A percentile compares a stretch with the other conserved stretches of the same genome.
These are phyloP conservation scores for Haplochromis burtoni DNA, from an alignment of 2,113 vertebrate species.

Conservation along the genomic window DNA sequence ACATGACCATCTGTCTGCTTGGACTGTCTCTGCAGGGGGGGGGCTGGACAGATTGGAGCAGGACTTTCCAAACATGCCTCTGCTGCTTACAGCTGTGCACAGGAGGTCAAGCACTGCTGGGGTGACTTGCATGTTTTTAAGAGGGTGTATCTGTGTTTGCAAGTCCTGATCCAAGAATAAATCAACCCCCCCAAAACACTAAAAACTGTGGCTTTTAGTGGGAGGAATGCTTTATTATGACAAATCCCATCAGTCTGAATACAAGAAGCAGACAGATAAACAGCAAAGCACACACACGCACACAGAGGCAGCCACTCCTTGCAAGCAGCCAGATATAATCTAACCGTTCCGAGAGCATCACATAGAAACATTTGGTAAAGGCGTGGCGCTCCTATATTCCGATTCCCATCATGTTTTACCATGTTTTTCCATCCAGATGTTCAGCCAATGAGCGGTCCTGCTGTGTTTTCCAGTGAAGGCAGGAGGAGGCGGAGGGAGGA, in stretches of 20 bases:
- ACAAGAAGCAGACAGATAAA: neutral
- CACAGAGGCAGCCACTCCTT: neutral
- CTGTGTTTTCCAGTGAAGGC: conserved; percentile 35
- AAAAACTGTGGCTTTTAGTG: neutral
- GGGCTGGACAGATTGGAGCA: conserved; percentile 45
- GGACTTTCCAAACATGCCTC: conserved; percentile 21
- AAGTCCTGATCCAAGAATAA: neutral
- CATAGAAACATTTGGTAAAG: neutral
- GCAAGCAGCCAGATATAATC: neutral
- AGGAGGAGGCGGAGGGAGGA: conserved; percentile 61
- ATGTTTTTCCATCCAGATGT: conserved; percentile 75
- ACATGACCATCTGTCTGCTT: conserved; percentile 63
- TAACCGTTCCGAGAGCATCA: neutral
- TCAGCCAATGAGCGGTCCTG: conserved; percentile 50
- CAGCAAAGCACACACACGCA: neutral
- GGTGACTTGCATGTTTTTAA: neutral
- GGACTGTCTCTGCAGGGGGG: conserved; percentile 34
- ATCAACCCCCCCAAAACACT: neutral
- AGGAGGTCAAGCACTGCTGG: conserved; percentile 1
- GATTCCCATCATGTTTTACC: conserved; percentile 11
- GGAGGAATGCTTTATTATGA: neutral
- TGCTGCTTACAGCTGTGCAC: conserved; percentile 37
- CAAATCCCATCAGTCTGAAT: neutral
- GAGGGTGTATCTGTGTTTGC: neutral
- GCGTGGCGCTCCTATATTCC: neutral